Evolutionary conservation across 2,113 vertebrate species (phyloP).

Genomic region (Bubalus kerabau): DNA sequence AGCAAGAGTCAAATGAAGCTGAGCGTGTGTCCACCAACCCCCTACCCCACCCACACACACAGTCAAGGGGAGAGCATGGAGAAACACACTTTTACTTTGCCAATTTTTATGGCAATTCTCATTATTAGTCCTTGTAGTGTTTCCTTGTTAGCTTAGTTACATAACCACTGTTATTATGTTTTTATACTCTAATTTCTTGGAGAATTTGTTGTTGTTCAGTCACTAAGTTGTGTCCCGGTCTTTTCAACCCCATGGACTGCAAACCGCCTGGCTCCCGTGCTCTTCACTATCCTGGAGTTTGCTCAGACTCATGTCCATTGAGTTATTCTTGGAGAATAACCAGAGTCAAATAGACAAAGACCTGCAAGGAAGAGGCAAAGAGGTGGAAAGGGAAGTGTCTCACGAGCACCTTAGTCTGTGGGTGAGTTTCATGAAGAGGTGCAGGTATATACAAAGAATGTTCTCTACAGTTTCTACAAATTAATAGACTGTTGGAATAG

Average conservation of each 20-base stretch:
- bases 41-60: neutral
- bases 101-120: neutral
- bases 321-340: neutral
- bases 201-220: neutral
- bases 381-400: no score
- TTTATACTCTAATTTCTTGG: neutral
- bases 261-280: neutral
- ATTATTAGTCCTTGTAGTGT: neutral
- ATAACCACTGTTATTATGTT: neutral
- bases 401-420: accelerated
- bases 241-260: neutral
- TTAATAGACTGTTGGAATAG: neutral
- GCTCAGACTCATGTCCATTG: neutral
- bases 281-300: neutral
- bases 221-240: neutral
- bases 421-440: neutral
- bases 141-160: neutral
- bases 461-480: neutral
- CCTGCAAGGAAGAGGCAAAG: neutral
- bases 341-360: neutral
- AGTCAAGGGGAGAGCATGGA: neutral
- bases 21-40: neutral
- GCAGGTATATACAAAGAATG: neutral
- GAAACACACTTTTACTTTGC: neutral
- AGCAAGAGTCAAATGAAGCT: neutral